phyloP scores from a whole-genome alignment of 2,113 vertebrate species.

The Lichenostomus cassidix region DNA sequence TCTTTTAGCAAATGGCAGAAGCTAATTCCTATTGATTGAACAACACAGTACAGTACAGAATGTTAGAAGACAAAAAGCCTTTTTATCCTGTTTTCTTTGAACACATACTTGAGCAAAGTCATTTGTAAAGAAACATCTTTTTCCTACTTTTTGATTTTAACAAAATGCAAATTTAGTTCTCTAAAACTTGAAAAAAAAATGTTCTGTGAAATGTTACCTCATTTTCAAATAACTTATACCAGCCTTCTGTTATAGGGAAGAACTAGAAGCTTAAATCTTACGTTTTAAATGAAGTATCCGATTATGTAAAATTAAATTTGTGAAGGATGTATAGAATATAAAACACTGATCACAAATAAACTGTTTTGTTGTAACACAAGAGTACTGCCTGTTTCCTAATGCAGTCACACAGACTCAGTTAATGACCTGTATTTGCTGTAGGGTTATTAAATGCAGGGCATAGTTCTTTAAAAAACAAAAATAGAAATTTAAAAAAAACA shows the following conservation, averaged over 20 bases:
- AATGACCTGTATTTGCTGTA: conserved; percentile 66
- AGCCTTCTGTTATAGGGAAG: conserved; percentile 84
- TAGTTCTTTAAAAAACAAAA: conserved; percentile 64
- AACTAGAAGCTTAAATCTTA: conserved; percentile 79
- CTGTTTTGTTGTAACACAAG: conserved; percentile 86
- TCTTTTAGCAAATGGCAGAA: conserved; percentile 94
- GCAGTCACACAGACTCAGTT: conserved; percentile 70
- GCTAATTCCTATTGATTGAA: conserved; percentile 77
- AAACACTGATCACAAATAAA: conserved; percentile 93
- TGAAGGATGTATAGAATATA: conserved; percentile 93
- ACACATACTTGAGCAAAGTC: conserved; percentile 84
- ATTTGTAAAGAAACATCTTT: conserved; percentile 88
- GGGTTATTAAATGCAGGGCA: conserved; percentile 73
- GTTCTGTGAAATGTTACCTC: conserved; percentile 99
- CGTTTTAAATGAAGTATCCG: conserved; percentile 81
- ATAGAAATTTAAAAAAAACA: background rate
- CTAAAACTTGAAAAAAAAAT: conserved; percentile 94
- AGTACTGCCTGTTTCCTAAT: conserved; percentile 82
- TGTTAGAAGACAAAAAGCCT: conserved; percentile 83
- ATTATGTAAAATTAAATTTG: conserved; percentile 91
- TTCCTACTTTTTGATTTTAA: conserved; percentile 88
- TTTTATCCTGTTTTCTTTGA: conserved; percentile 83
- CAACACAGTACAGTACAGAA: conserved; percentile 81
- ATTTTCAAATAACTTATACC: conserved; percentile 91
- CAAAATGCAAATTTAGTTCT: conserved; percentile 91